Evolutionary conservation across 1,140 invertebrate species (phyloP).

Genomic region (Trissolcus basalis): DNA sequence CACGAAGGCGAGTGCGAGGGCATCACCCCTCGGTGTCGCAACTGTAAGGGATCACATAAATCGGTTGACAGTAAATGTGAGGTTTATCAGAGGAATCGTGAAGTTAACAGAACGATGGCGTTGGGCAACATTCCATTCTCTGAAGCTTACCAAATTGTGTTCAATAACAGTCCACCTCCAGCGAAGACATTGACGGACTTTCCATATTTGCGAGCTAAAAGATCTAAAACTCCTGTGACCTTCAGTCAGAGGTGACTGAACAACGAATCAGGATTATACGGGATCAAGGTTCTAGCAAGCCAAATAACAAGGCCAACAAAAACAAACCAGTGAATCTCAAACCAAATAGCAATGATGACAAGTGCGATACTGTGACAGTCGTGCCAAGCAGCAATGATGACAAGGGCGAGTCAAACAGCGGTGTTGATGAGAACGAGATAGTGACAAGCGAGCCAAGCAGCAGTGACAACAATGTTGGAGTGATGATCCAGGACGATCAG

Average conservation of each 20-base stretch:
- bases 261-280: too few species aligned
- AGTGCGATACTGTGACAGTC: too few species aligned
- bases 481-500: too few species aligned
- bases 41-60: constrained; percentile 18
- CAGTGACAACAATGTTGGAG: too few species aligned
- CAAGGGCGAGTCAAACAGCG: too few species aligned
- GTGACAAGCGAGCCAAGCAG: background rate
- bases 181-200: background rate
- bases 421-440: too few species aligned
- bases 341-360: too few species aligned
- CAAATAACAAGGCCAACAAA: too few species aligned
- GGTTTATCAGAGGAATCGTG: constrained; percentile 1
- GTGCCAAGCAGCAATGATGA: too few species aligned
- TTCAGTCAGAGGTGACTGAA: background rate
- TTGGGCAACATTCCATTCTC: constrained; percentile 15
- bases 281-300: too few species aligned
- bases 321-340: too few species aligned
- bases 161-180: background rate
- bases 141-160: constrained; percentile 11
- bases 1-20: background rate
- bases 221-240: background rate
- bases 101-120: constrained; percentile 18
- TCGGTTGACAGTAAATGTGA: background rate
- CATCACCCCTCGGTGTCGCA: constrained; percentile 3
- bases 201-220: background rate